These are phyloP conservation scores for Caenorhabditis japonica DNA, from an alignment of 2,888 invertebrate genomes.

Conservation along the genomic window DNA sequence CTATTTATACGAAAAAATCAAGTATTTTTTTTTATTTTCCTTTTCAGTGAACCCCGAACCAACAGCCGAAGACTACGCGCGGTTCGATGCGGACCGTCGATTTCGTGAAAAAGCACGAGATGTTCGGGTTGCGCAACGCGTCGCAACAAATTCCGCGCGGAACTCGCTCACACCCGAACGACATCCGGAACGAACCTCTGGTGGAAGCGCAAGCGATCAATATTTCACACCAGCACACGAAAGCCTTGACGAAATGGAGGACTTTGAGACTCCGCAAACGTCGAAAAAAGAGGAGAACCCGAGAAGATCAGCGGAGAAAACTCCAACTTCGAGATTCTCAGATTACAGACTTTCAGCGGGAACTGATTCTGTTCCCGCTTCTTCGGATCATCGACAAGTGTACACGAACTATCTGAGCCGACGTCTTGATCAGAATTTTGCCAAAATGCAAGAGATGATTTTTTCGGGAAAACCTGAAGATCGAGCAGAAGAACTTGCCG, in stretches of 20 bases:
- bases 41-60: slow-evolving; percentile 1
- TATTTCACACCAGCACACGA: slow-evolving; percentile 14
- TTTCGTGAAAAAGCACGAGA: slow-evolving; percentile 17
- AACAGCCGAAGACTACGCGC: slow-evolving; percentile 22
- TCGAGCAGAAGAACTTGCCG: not conserved
- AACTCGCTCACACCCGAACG: slow-evolving; percentile 17
- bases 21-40: too few species aligned
- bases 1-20: too few species aligned
- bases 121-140: slow-evolving; percentile 19
- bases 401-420: slow-evolving; percentile 16
- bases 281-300: slow-evolving; percentile 18
- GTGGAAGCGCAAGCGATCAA: slow-evolving; percentile 1
- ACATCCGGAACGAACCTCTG: not conserved
- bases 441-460: slow-evolving; percentile 13
- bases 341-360: not conserved
- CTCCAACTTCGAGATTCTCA: slow-evolving; percentile 10
- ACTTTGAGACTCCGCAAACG: slow-evolving; percentile 22
- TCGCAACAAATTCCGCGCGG: slow-evolving; percentile 7
- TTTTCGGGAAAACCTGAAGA: slow-evolving; percentile 6
- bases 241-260: slow-evolving; percentile 2
- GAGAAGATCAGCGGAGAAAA: not conserved
- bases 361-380: not conserved
- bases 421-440: slow-evolving; percentile 20
- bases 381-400: not conserved
- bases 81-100: slow-evolving; percentile 22